A percentile compares a stretch with the other conserved stretches of the same genome.
Evolutionary conservation across 2,888 invertebrate species (phyloP).

Genomic region (Sminthurides aquaticus): DNA sequence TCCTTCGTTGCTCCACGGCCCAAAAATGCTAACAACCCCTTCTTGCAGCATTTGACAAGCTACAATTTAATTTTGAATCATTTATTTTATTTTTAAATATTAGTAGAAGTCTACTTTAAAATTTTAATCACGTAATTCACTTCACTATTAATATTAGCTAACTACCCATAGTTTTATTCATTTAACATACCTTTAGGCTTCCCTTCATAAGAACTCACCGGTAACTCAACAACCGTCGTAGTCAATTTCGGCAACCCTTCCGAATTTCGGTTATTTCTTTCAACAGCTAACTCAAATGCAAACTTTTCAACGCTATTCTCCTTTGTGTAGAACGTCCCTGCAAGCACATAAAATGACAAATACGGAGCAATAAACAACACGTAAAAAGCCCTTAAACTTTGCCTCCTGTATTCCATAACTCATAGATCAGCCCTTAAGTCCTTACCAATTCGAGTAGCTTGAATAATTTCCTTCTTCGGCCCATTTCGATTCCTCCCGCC

Average conservation of each 20-base stretch:
- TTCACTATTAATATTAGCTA: neutral
- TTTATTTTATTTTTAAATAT: neutral
- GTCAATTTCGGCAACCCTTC: slow-evolving; percentile 6
- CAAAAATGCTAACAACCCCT: slow-evolving; percentile 88
- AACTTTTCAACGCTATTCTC: slow-evolving; percentile 12
- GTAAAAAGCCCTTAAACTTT: too few species aligned
- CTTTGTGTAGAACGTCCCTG: slow-evolving; percentile 8
- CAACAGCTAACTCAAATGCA: slow-evolving; percentile 13
- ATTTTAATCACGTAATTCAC: neutral
- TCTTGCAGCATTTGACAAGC: slow-evolving; percentile 77
- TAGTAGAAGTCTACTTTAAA: neutral
- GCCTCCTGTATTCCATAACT: too few species aligned
- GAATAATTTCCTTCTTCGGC: neutral
- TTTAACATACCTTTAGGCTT: slow-evolving; percentile 9
- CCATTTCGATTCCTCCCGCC: neutral
- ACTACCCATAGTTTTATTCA: neutral
- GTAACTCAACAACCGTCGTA: slow-evolving; percentile 7
- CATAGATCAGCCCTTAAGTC: too few species aligned
- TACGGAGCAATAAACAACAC: too few species aligned
- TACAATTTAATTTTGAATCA: too few species aligned
- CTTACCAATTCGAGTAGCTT: too few species aligned
- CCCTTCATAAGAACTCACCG: slow-evolving; percentile 5
- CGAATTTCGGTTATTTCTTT: slow-evolving; percentile 9
- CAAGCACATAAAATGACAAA: neutral
- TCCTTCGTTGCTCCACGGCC: slow-evolving; percentile 73